Evolutionary conservation across 2,113 vertebrate genomes (phyloP).

Genomic region (Ameiurus melas): DNA sequence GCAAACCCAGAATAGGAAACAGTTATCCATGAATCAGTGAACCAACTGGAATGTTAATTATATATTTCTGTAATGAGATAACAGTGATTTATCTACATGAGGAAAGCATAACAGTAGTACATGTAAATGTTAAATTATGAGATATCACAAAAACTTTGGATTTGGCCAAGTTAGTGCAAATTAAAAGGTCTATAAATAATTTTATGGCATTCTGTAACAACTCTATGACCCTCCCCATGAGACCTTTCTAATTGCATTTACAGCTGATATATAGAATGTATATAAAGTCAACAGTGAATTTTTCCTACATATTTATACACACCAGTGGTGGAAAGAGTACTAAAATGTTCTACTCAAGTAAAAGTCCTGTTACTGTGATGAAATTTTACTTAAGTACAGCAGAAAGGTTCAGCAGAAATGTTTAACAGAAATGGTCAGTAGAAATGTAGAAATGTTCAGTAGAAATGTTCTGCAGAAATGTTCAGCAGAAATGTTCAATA

Average conservation of each 20-base stretch:
- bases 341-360: too few relatives aligned
- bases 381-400: too few relatives aligned
- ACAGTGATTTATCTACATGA: neutral
- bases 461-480: too few relatives aligned
- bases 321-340: too few relatives aligned
- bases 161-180: neutral
- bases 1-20: conserved; percentile 1
- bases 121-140: neutral
- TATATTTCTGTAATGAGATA: neutral
- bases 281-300: too few relatives aligned
- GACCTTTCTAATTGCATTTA: neutral
- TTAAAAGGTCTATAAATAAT: neutral
- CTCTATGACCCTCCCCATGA: neutral
- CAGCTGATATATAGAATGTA: neutral
- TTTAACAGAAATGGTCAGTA: too few relatives aligned
- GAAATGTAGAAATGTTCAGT: too few relatives aligned
- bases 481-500: too few relatives aligned
- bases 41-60: neutral
- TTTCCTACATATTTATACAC: neutral
- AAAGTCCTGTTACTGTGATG: too few relatives aligned
- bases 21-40: neutral
- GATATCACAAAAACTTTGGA: neutral
- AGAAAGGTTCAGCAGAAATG: too few relatives aligned
- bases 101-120: neutral
- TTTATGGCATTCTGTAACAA: neutral